A percentile compares a stretch with the other conserved stretches of the same genome.
Evolutionary conservation across 53 echinoderm and acorn worm genomes (phyloP).

Genomic region (Arbacia lixula): DNA sequence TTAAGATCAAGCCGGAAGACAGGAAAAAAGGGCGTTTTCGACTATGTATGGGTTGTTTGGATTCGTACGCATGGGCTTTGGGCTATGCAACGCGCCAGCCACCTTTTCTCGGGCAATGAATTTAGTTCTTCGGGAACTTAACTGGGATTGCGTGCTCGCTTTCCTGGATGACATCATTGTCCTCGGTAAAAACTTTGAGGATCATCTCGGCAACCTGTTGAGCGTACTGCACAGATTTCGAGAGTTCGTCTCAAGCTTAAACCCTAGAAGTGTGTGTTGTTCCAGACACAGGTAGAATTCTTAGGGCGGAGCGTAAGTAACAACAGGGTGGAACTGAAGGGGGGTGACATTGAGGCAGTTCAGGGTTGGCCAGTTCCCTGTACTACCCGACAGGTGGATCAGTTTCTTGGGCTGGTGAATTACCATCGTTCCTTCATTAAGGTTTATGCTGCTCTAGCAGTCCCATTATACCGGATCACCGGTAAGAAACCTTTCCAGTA

Average conservation of each 20-base stretch:
- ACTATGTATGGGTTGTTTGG: slow-evolving; percentile 61
- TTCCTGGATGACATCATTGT: slow-evolving; percentile 60
- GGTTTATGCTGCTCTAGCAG: slow-evolving; percentile 33
- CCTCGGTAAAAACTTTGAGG: slow-evolving; percentile 6
- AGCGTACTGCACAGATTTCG: slow-evolving; percentile 27
- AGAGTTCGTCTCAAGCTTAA: slow-evolving; percentile 53
- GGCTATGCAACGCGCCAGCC: slow-evolving; percentile 63
- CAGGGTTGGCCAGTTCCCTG: slow-evolving; percentile 55
- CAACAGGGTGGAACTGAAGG: slow-evolving; percentile 1
- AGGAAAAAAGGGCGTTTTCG: slow-evolving; percentile 56
- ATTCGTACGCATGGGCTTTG: slow-evolving; percentile 58
- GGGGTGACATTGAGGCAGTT: slow-evolving; percentile 34
- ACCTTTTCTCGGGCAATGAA: slow-evolving; percentile 63
- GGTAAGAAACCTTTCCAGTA: slow-evolving; percentile 47
- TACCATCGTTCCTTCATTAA: slow-evolving; percentile 62
- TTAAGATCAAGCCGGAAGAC: slow-evolving; percentile 46
- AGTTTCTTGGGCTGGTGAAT: slow-evolving; percentile 68
- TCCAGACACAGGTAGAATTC: slow-evolving; percentile 59
- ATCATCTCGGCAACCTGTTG: slow-evolving; percentile 46
- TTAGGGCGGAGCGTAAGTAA: slow-evolving; percentile 35
- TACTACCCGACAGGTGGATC: slow-evolving; percentile 64
- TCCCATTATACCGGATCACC: slow-evolving; percentile 58
- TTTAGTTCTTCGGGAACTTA: slow-evolving; percentile 44
- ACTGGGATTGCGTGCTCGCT: slow-evolving; percentile 54
- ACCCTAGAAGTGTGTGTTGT: slow-evolving; percentile 65